Conservation (phyloP, 2,113 vertebrate species). For the Haemorhous mexicanus region DNA sequence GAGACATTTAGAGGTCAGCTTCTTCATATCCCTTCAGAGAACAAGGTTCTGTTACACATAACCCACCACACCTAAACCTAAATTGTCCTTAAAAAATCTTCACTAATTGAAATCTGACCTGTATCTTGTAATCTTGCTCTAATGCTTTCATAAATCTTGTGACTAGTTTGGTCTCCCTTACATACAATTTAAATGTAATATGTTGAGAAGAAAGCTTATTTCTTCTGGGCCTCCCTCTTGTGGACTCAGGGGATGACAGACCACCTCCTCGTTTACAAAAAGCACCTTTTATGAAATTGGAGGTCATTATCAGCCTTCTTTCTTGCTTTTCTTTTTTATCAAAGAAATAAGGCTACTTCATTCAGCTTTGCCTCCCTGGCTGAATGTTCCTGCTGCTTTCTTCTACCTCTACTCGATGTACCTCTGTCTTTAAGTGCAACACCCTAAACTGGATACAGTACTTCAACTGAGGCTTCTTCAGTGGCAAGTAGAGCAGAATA, state of each 20-base stretch:
- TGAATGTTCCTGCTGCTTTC: not conserved
- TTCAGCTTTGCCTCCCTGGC: not conserved
- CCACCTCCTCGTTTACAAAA: not conserved
- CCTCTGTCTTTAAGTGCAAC: not conserved
- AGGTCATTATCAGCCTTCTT: not conserved
- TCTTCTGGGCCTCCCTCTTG: not conserved
- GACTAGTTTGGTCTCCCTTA: not conserved
- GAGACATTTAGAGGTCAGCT: not conserved
- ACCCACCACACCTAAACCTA: not conserved
- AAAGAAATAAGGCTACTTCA: not conserved
- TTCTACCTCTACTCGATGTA: not conserved
- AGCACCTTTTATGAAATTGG: not conserved
- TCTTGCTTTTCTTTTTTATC: not conserved
- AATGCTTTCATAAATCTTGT: not conserved
- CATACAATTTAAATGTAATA: not conserved
- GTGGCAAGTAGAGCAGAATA: constrained; percentile 55
- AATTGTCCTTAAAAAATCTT: not conserved
- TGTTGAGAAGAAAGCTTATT: not conserved
- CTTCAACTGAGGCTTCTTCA: not conserved
- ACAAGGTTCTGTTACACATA: not conserved
- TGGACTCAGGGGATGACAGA: not conserved
- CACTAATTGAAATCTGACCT: not conserved
- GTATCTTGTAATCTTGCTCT: not conserved
- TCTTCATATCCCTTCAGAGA: not conserved
- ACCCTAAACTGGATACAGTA: not conserved